Base-by-base conservation (phyloP, 2,888 invertebrate species). In the Drosophila merina region DNA sequence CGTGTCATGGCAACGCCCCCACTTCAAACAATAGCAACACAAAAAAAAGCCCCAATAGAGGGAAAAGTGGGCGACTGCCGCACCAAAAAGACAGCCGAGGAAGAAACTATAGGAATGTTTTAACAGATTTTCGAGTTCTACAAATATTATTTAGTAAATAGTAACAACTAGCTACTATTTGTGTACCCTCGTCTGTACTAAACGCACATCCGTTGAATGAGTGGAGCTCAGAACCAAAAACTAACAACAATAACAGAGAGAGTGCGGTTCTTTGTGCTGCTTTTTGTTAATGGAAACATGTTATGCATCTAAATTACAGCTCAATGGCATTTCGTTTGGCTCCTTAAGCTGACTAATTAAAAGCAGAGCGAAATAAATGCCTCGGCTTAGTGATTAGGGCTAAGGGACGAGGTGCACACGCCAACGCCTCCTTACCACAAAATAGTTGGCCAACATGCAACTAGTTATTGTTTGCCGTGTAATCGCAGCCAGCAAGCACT, bases 371-470 rank as follows among this genome's bases (percentile, higher is more conserved):
- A 40, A 42, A 25, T 14, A n/a, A 20, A 14, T 30, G 30, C 14
- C 25, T 28, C 6, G 28, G 45, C 10, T 20, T 40, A 54, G 52
- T 64, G 51, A 31, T 42, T 8, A 40, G 52, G 63, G 51, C 38
- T 42, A 10, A 40, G 9, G 9, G 20, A n/a, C 33, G 28, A 25
- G 36, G 12, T 14, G 38, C 30, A 25, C 64, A 64, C 68, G 44
- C 58, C 52, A 69, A 69, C 58, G 52, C 58, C 69, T 48, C 33
- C 45, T 7, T 25, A 64, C n/a, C 20, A 20, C 70, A 69, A 79
- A 87, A 85, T 80, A 73, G 70, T 62, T 57, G 45, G 47, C 52
- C 64, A 64, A 76, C 88, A 86, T 80, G 88, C 88, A 82, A 87
- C 55, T 52, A 31, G 47, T 49, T 57, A 44, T 52, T 52, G 30